These are phyloP conservation scores for Nothobranchius kuhntae DNA, from an alignment of 2,113 vertebrate genomes.

Conservation along the genomic window DNA sequence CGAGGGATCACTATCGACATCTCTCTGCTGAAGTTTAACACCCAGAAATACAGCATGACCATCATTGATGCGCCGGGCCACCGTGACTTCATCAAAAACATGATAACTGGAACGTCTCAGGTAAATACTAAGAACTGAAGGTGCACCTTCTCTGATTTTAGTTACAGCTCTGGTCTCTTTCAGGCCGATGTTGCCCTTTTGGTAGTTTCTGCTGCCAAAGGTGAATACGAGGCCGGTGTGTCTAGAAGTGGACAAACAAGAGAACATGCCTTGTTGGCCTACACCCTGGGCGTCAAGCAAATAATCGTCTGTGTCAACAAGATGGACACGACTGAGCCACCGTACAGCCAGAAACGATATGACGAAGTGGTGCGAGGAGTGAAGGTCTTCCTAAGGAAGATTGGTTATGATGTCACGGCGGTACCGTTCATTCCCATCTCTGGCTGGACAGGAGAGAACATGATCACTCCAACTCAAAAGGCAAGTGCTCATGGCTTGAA, in stretches of 20 bases:
- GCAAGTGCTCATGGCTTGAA: constrained; percentile 39
- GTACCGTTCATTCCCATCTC: constrained; percentile 81
- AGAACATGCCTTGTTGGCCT: constrained; percentile 81
- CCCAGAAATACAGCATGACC: constrained; percentile 80
- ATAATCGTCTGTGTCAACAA: constrained; percentile 85
- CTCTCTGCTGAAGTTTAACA: constrained; percentile 81
- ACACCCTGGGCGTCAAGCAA: constrained; percentile 83
- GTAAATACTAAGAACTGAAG: constrained; percentile 31
- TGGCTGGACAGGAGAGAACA: constrained; percentile 83
- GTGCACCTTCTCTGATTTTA: neutral
- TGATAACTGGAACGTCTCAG: constrained; percentile 87
- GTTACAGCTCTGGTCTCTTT: neutral
- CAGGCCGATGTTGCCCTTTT: constrained; percentile 81
- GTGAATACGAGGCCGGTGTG: constrained; percentile 80
- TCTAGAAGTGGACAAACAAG: constrained; percentile 81
- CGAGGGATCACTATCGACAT: constrained; percentile 85
- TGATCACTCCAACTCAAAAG: constrained; percentile 78
- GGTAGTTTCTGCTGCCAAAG: constrained; percentile 80
- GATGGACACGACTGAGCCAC: constrained; percentile 82
- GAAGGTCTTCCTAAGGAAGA: constrained; percentile 79
- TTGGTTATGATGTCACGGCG: constrained; percentile 72
- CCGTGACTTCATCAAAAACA: constrained; percentile 86
- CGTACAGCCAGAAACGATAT: constrained; percentile 79
- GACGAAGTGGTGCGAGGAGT: constrained; percentile 80
- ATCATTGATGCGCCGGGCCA: constrained; percentile 85